Conservation (phyloP, 2,888 invertebrate species). For the Subacronicta megacephala region DNA sequence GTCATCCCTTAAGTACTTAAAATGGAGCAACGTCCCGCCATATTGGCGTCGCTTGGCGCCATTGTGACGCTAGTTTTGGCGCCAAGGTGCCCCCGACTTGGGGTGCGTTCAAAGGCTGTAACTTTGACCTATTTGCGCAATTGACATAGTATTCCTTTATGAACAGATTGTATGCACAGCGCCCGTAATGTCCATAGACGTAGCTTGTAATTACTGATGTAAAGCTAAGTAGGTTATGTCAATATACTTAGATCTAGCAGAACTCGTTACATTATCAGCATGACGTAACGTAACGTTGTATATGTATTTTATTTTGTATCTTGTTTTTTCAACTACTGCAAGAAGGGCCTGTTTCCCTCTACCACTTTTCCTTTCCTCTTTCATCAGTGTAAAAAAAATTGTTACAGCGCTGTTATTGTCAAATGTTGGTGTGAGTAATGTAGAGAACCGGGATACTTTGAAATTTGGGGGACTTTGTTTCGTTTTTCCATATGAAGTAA, state of each 20-base stretch:
- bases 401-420: too few relatives aligned
- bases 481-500: too few relatives aligned
- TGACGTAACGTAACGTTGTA: not conserved
- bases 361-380: too few relatives aligned
- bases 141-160: constrained; percentile 48
- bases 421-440: too few relatives aligned
- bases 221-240: constrained; percentile 17
- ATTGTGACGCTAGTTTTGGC: constrained; percentile 80
- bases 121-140: constrained; percentile 71
- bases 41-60: constrained; percentile 66
- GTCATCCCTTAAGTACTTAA: constrained; percentile 47
- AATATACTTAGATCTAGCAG: not conserved
- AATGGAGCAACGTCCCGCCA: constrained; percentile 65
- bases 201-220: constrained; percentile 38
- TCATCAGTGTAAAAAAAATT: too few relatives aligned
- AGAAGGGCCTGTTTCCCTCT: too few relatives aligned
- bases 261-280: not conserved
- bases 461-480: too few relatives aligned
- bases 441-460: too few relatives aligned
- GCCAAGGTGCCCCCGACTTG: constrained; percentile 75
- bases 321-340: too few relatives aligned
- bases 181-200: constrained; percentile 16
- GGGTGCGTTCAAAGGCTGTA: constrained; percentile 74
- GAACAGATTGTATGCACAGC: constrained; percentile 24
- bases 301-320: not conserved